Conservation (phyloP, 2,797 vertebrate species). For the Acanthurus tractus region DNA sequence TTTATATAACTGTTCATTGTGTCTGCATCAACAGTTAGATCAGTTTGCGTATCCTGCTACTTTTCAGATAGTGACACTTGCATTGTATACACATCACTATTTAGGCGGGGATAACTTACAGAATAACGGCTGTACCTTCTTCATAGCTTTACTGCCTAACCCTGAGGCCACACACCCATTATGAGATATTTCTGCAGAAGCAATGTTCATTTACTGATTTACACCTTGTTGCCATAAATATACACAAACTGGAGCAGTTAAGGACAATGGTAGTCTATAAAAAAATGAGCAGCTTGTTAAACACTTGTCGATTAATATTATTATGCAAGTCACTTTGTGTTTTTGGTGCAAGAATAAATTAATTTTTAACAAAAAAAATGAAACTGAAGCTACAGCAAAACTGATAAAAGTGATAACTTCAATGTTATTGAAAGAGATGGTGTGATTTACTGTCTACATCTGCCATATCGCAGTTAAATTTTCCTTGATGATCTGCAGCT, state of each 20-base stretch:
- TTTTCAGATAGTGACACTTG: slow-evolving; percentile 43
- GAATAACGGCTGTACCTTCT: slow-evolving; percentile 7
- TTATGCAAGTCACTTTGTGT: neutral
- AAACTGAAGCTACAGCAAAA: too few relatives aligned
- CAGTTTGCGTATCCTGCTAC: slow-evolving; percentile 18
- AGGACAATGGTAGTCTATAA: slow-evolving; percentile 3
- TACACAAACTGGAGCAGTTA: neutral
- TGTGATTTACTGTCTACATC: too few relatives aligned
- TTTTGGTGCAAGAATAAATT: neutral
- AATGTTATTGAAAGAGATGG: too few relatives aligned
- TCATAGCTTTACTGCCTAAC: neutral
- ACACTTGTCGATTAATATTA: too few relatives aligned
- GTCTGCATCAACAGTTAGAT: slow-evolving; percentile 19
- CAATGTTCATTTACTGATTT: slow-evolving; percentile 3
- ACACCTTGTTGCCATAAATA: neutral
- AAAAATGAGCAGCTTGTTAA: neutral
- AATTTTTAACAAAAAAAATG: neutral
- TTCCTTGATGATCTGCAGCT: too few relatives aligned
- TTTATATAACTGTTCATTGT: slow-evolving; percentile 6
- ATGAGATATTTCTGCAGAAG: neutral
- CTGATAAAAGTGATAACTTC: too few relatives aligned
- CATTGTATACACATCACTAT: slow-evolving; percentile 17
- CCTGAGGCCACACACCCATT: slow-evolving; percentile 19
- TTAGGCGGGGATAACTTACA: slow-evolving; percentile 34
- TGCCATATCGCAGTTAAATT: too few relatives aligned